Evolutionary conservation across 2,888 invertebrate genomes (phyloP).

Genomic region (Polyploca ridens): DNA sequence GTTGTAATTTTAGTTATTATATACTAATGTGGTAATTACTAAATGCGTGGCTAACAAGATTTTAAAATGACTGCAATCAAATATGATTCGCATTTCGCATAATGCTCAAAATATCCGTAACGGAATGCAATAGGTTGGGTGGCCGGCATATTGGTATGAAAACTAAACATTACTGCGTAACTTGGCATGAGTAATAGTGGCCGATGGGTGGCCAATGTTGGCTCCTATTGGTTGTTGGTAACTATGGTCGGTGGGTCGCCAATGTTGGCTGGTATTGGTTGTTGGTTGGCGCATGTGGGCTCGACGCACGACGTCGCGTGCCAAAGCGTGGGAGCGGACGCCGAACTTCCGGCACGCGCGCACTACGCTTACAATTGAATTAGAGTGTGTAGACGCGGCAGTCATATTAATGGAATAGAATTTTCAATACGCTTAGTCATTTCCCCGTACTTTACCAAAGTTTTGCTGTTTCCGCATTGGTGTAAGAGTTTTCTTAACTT

Average conservation of each 20-base stretch:
- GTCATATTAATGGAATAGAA: neutral
- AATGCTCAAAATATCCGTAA: slow-evolving; percentile 45
- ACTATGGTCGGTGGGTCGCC: slow-evolving; percentile 4
- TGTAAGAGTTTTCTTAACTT: no score
- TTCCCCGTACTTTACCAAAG: neutral
- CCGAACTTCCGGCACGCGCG: slow-evolving; percentile 69
- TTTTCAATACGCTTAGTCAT: neutral
- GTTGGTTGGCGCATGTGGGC: slow-evolving; percentile 40
- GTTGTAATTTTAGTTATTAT: no score
- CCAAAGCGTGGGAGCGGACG: slow-evolving; percentile 76
- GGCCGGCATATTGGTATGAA: slow-evolving; percentile 24
- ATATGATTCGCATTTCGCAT: slow-evolving; percentile 20
- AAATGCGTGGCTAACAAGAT: no score
- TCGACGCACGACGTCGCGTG: slow-evolving; percentile 52
- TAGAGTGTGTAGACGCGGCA: slow-evolving; percentile 10
- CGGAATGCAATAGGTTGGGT: slow-evolving; percentile 34
- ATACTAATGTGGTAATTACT: no score
- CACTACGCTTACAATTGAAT: slow-evolving; percentile 20
- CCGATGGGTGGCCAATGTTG: slow-evolving; percentile 14
- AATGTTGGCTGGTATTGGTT: slow-evolving; percentile 20
- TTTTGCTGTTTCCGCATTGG: neutral
- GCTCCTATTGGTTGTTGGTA: slow-evolving; percentile 27
- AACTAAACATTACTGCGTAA: slow-evolving; percentile 23
- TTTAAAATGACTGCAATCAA: neutral
- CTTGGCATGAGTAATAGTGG: slow-evolving; percentile 13